Evolutionary conservation across 2,113 vertebrate genomes (phyloP).

Genomic region (Balaenoptera acutorostrata): DNA sequence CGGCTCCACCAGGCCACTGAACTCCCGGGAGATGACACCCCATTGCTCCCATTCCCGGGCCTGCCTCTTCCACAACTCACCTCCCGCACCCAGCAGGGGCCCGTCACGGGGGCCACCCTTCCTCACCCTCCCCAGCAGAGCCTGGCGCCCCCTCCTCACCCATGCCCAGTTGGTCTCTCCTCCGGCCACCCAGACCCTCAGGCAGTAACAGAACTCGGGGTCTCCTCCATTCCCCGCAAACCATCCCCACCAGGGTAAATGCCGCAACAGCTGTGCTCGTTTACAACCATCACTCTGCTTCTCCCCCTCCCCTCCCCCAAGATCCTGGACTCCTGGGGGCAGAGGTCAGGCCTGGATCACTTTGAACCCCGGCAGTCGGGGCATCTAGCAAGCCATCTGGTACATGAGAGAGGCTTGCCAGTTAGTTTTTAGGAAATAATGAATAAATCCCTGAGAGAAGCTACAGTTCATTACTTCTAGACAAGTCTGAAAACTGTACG

Average conservation of each 20-base stretch:
- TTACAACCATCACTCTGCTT: neutral
- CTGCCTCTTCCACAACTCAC: accelerated
- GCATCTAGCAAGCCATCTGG: neutral
- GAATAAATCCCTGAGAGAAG: neutral
- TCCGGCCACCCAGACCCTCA: accelerated
- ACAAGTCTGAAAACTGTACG: neutral
- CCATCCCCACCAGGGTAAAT: neutral
- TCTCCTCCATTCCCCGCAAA: neutral
- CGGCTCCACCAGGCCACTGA: accelerated
- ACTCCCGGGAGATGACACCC: accelerated
- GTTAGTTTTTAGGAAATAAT: neutral
- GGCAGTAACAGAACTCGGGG: neutral
- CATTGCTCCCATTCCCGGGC: accelerated
- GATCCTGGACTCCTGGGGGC: neutral
- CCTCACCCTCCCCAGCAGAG: neutral
- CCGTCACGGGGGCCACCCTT: neutral
- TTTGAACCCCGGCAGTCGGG: too few species aligned
- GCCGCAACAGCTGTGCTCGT: accelerated
- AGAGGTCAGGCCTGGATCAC: neutral
- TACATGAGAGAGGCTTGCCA: neutral
- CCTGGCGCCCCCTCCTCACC: accelerated
- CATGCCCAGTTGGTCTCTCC: too few species aligned
- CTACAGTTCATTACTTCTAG: neutral
- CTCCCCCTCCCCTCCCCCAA: accelerated
- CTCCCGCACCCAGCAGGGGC: neutral